Percentiles rank a stretch among this genome's conserved stretches.
Conservation (phyloP, 2,797 vertebrate species). For the Hozukius guyotensis region DNA sequence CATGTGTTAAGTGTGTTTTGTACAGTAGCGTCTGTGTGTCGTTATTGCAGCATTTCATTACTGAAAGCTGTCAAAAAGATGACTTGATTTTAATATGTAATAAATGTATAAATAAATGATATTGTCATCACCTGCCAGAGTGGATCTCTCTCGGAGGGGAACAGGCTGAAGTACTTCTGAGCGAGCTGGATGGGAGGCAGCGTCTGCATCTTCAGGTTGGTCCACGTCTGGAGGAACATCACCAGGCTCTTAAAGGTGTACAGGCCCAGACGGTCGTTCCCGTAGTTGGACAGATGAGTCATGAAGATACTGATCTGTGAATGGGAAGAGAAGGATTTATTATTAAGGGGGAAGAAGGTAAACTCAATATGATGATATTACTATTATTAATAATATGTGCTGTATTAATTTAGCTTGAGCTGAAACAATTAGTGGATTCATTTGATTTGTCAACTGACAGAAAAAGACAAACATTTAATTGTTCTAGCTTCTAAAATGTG, state of each 20-base stretch:
- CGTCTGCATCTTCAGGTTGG: slow-evolving; percentile 95
- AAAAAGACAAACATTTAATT: neutral
- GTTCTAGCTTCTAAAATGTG: neutral
- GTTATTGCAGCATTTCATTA: neutral
- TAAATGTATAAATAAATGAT: neutral
- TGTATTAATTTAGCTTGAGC: neutral
- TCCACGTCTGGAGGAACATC: slow-evolving; percentile 95
- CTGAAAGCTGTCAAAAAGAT: neutral
- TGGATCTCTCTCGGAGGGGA: slow-evolving; percentile 95
- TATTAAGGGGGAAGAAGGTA: neutral
- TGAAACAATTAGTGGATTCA: neutral
- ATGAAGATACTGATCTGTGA: slow-evolving; percentile 98
- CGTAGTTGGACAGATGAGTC: slow-evolving; percentile 98
- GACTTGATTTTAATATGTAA: neutral
- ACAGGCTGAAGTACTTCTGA: slow-evolving; percentile 98
- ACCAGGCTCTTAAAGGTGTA: slow-evolving; percentile 98
- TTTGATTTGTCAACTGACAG: neutral
- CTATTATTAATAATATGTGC: neutral
- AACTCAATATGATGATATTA: neutral
- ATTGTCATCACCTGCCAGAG: slow-evolving; percentile 92
- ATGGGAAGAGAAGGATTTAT: neutral
- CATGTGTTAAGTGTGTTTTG: neutral
- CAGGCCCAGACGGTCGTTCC: slow-evolving; percentile 96
- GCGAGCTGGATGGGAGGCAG: slow-evolving; percentile 94
- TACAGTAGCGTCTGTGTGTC: neutral